These are phyloP conservation scores for Blastomussa wellsi DNA, from an alignment of 92 coral and sea anemone species.

Conservation along the genomic window DNA sequence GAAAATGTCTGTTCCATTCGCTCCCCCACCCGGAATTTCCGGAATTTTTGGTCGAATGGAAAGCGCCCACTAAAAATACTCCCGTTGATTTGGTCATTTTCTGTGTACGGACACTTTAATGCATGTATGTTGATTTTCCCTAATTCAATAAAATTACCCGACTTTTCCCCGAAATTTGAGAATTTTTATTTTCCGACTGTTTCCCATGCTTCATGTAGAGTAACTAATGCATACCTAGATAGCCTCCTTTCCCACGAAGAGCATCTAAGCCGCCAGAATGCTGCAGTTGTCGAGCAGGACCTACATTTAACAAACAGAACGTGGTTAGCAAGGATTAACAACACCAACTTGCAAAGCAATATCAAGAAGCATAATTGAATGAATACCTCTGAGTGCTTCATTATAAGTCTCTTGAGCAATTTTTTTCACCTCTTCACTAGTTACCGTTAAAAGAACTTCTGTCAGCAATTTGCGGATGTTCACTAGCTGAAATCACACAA, in stretches of 20 bases:
- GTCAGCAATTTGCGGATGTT: constrained; percentile 93
- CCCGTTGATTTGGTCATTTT: too few relatives aligned
- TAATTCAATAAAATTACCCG: too few relatives aligned
- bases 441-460: constrained; percentile 89
- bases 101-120: too few relatives aligned
- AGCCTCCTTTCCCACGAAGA: constrained; percentile 65
- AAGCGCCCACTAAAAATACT: too few relatives aligned
- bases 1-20: too few relatives aligned
- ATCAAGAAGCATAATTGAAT: not conserved
- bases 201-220: too few relatives aligned
- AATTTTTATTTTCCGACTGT: too few relatives aligned
- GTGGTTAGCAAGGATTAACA: not conserved
- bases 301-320: constrained; percentile 34
- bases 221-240: constrained; percentile 66
- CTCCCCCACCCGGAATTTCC: too few relatives aligned
- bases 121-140: too few relatives aligned
- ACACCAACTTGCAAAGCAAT: not conserved
- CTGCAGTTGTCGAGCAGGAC: constrained; percentile 70
- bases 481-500: constrained; percentile 67
- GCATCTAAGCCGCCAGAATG: constrained; percentile 79
- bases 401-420: constrained; percentile 87
- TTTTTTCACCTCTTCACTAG: constrained; percentile 82
- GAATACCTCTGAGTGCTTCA: constrained; percentile 77
- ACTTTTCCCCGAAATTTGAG: too few relatives aligned
- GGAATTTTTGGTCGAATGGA: too few relatives aligned